Conservation (phyloP, 2,888 invertebrate genomes). For the Minunthozetes semirufus region DNA sequence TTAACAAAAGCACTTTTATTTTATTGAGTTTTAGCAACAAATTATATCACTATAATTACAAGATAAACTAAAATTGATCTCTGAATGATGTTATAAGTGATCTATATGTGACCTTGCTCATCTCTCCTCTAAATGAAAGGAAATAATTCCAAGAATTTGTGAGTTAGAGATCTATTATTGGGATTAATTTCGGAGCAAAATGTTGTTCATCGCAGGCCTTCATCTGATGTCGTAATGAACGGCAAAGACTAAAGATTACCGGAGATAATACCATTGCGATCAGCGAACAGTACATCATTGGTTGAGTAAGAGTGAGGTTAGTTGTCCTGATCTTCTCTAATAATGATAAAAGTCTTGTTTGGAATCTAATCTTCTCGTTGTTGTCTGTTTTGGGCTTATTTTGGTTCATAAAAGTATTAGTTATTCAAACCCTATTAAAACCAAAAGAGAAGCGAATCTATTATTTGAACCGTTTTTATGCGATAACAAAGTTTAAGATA, state of each 20-base stretch:
- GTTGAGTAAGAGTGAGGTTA: neutral
- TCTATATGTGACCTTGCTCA: too few species aligned
- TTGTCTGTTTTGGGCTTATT: neutral
- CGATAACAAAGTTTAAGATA: neutral
- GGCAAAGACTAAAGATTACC: neutral
- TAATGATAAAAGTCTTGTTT: slow-evolving; percentile 2
- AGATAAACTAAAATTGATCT: too few species aligned
- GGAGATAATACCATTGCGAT: neutral
- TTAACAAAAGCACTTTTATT: too few species aligned
- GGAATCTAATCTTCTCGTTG: neutral
- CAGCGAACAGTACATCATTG: neutral
- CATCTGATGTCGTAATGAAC: neutral
- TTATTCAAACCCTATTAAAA: neutral
- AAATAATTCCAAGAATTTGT: neutral
- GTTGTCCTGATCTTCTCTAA: neutral
- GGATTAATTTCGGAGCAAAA: neutral
- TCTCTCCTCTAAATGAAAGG: too few species aligned
- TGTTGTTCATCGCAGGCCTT: neutral
- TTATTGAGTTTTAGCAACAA: too few species aligned
- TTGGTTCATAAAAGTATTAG: neutral
- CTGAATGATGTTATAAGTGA: too few species aligned
- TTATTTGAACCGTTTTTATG: neutral
- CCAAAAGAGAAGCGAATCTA: neutral
- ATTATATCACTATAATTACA: too few species aligned
- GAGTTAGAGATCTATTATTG: neutral